Evolutionary conservation across 2,888 invertebrate species (phyloP).

Genomic region (Caenorhabditis panamensis): DNA sequence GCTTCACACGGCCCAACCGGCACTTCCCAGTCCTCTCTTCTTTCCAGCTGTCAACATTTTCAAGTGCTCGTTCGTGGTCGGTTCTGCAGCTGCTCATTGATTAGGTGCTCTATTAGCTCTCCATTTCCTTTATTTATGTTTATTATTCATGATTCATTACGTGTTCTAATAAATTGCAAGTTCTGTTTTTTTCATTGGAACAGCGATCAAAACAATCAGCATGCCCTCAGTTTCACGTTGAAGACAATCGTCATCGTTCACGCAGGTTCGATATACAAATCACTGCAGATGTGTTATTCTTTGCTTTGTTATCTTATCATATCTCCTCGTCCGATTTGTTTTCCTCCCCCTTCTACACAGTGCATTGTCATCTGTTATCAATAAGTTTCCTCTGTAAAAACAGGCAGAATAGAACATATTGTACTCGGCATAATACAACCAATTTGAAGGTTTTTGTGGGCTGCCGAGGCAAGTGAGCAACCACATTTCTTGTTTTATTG

Average conservation of each 20-base stretch:
- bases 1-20: constrained; percentile 8
- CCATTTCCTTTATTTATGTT: background rate
- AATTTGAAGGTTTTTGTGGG: constrained; percentile 27
- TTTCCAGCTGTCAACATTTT: constrained; percentile 43
- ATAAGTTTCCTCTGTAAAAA: background rate
- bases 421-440: constrained; percentile 9
- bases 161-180: too few relatives aligned
- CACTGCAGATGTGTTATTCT: constrained; percentile 13
- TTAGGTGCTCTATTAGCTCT: constrained; percentile 6
- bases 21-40: constrained; percentile 11
- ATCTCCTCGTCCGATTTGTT: background rate
- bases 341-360: background rate
- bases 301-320: background rate
- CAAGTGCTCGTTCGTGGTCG: constrained; percentile 32
- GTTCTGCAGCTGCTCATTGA: constrained; percentile 41
- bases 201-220: too few relatives aligned
- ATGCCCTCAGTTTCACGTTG: background rate
- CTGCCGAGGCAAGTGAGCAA: constrained; percentile 54
- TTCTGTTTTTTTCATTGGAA: too few relatives aligned
- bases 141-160: background rate
- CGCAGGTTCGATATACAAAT: too few relatives aligned
- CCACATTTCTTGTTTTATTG: constrained; percentile 53
- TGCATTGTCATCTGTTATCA: background rate
- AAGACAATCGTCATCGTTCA: too few relatives aligned
- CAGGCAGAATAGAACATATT: background rate